Base-by-base conservation (phyloP, 2,113 vertebrate species). In the Chroicocephalus ridibundus region DNA sequence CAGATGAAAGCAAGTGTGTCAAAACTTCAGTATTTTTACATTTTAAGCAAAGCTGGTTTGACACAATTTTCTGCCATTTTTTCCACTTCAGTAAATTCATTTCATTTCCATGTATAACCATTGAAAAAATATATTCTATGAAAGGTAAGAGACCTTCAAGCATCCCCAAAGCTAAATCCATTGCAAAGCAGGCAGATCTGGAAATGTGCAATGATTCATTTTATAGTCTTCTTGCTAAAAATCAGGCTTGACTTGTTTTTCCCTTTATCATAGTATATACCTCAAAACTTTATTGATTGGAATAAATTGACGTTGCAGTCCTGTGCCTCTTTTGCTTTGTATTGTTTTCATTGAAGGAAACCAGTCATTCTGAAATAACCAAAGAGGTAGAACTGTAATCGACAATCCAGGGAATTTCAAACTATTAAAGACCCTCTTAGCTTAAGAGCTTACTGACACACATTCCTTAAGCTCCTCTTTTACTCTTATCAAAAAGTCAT, bases 31-130 rank as follows among this genome's bases (percentile, higher is more conserved):
- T 31, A n/a, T 79, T 81, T 79, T 49, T 20, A 38, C 21, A 62
- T 82, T 86, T 96, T 86, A 86, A 94, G 29, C 40, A 88, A 94
- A 97, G 5, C 4, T 84, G 8, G 4, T 84, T 91, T 97, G 89
- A 93, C 89, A 96, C 16, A 82, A 47, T 85, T 91, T 77, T 40
- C 31, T 93, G 58, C 21, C 29, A 15, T 57, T 93, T 88, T 94
- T 88, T 92, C 68, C 49, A 85, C 82, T 86, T 93, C 70, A 92
- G 44, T 80, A 92, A 82, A 90, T 94, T 75, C 0, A 64, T 70
- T 96, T 78, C 4, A 77, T 87, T 94, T 94, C 64, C 60, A 49
- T 52, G 26, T 77, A 75, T 66, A 90, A 88, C 40, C 27, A 91
- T 29, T 19, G 21, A 75, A 95, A 58, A 65, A 66, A 22, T 85